phyloP scores from a whole-genome alignment of 2,888 invertebrate species.

The Stenotaenia linearis region DNA sequence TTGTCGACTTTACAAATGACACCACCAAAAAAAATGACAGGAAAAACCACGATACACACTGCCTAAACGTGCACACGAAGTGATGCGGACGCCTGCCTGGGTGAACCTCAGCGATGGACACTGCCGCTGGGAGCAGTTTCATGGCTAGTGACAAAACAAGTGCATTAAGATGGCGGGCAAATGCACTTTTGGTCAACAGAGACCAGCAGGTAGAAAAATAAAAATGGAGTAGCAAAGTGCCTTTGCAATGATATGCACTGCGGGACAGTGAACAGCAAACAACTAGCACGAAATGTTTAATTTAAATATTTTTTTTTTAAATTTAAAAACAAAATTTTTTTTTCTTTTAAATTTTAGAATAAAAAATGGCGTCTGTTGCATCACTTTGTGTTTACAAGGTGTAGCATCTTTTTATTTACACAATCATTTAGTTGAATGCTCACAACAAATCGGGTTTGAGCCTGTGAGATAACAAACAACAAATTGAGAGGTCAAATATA shows the following conservation, averaged over 20 bases:
- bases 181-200: constrained; percentile 14
- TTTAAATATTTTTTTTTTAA: neutral
- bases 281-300: neutral
- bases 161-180: neutral
- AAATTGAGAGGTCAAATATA: neutral
- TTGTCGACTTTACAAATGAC: neutral
- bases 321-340: neutral
- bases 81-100: neutral
- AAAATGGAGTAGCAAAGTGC: neutral
- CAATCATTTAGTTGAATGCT: neutral
- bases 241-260: neutral
- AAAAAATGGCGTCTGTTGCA: neutral
- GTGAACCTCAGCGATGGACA: neutral
- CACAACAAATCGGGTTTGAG: neutral
- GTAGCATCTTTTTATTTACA: neutral
- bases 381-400: neutral
- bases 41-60: neutral
- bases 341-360: neutral
- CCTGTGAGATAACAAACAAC: neutral
- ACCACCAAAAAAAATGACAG: neutral
- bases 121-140: constrained; percentile 3
- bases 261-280: neutral
- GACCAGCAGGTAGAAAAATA: neutral
- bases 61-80: neutral
- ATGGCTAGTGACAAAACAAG: constrained; percentile 2